Evolutionary conservation across 2,797 vertebrate species (phyloP).

Genomic region (Lacerta agilis): DNA sequence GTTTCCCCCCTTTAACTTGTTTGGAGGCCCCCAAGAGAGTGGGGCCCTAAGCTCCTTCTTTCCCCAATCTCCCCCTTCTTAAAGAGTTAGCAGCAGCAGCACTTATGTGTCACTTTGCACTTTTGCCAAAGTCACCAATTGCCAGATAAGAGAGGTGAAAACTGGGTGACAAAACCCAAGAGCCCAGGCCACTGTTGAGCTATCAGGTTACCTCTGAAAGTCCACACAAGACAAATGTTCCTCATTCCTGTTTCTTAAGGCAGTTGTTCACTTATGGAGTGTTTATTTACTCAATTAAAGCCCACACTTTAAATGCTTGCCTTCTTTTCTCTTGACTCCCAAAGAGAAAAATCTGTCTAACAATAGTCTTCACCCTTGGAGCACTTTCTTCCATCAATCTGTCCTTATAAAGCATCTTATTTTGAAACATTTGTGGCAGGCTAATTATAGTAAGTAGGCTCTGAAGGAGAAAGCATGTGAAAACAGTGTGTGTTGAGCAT

Average conservation of each 20-base stretch:
- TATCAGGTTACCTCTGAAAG: neutral
- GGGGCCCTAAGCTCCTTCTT: too few relatives aligned
- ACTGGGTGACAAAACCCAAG: too few relatives aligned
- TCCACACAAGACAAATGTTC: neutral
- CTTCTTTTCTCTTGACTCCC: neutral
- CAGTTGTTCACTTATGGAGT: neutral
- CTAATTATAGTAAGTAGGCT: constrained; percentile 2
- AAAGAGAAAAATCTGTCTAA: neutral
- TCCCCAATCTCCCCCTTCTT: too few relatives aligned
- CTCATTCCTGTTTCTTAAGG: neutral
- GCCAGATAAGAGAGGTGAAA: too few relatives aligned
- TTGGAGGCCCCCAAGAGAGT: too few relatives aligned
- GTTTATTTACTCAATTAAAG: neutral
- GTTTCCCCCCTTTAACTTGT: too few relatives aligned
- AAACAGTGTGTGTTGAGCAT: neutral
- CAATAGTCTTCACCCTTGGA: constrained; percentile 1
- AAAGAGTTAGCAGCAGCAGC: too few relatives aligned
- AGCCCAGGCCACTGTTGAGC: too few relatives aligned
- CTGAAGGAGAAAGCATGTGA: neutral
- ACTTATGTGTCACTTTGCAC: too few relatives aligned
- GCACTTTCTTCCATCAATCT: neutral
- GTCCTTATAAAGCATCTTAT: constrained; percentile 16
- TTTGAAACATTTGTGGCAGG: neutral
- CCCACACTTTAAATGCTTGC: neutral
- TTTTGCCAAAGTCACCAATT: too few relatives aligned